Evolutionary conservation across 2,888 invertebrate species (phyloP).

Genomic region (Nemoura dubitans): DNA sequence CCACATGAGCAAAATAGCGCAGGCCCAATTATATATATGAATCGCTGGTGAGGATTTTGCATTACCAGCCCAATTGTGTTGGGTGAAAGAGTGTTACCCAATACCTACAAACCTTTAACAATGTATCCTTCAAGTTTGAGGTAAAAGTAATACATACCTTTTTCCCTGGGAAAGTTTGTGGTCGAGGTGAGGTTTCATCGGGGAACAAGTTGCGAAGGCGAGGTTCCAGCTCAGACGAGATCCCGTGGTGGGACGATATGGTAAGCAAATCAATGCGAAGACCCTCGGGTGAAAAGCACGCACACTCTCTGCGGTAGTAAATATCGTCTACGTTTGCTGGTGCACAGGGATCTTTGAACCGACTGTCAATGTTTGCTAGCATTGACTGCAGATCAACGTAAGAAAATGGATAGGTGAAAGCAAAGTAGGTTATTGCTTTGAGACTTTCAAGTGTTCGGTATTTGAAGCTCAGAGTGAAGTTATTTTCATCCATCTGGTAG

Average conservation of each 20-base stretch:
- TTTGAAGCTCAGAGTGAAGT: constrained; percentile 79
- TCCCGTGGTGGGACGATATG: constrained; percentile 81
- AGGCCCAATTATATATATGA: too few species aligned
- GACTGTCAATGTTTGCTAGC: constrained; percentile 73
- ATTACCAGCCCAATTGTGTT: too few species aligned
- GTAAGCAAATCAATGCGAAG: constrained; percentile 84
- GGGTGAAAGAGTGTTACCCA: too few species aligned
- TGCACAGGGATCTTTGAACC: constrained; percentile 58
- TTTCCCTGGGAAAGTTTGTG: constrained; percentile 79
- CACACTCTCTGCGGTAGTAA: constrained; percentile 85
- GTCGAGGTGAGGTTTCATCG: constrained; percentile 70
- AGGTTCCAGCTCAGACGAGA: constrained; percentile 75
- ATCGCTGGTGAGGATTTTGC: too few species aligned
- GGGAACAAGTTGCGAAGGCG: constrained; percentile 78
- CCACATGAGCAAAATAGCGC: too few species aligned
- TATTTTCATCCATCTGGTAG: constrained; percentile 74
- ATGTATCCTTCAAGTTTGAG: neutral
- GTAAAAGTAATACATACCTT: constrained; percentile 66
- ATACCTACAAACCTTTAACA: too few species aligned
- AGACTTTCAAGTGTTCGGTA: constrained; percentile 75
- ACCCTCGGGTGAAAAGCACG: constrained; percentile 80
- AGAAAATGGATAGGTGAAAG: constrained; percentile 91
- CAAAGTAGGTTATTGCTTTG: constrained; percentile 82
- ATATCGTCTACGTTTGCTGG: constrained; percentile 68
- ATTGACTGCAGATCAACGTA: constrained; percentile 82